phyloP scores from a whole-genome alignment of 92 coral and sea anemone genomes.

The Plumapathes pennacea region DNA sequence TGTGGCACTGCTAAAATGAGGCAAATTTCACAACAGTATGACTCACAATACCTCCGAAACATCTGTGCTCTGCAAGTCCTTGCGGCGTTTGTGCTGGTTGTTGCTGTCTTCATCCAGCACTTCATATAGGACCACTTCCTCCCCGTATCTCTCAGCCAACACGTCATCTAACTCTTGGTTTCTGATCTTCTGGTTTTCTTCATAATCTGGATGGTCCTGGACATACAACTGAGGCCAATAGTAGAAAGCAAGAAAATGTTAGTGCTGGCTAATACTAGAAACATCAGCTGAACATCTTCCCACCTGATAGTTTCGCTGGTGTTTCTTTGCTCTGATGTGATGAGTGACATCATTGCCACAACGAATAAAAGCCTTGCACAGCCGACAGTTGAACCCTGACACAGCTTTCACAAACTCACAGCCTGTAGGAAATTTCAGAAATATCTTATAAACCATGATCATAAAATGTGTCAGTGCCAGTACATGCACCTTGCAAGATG shows the following conservation, averaged over 20 bases:
- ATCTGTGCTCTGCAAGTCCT: slow-evolving; percentile 38
- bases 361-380: slow-evolving; percentile 79
- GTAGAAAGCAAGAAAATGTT: background rate
- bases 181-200: slow-evolving; percentile 62
- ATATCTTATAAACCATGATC: too few relatives aligned
- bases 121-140: slow-evolving; percentile 85
- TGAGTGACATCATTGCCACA: slow-evolving; percentile 79
- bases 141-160: slow-evolving; percentile 80
- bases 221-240: slow-evolving; percentile 53
- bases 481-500: too few relatives aligned
- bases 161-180: slow-evolving; percentile 81
- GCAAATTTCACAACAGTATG: too few relatives aligned
- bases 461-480: too few relatives aligned
- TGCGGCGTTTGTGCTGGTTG: slow-evolving; percentile 27
- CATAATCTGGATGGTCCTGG: slow-evolving; percentile 82
- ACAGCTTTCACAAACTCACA: slow-evolving; percentile 99
- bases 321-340: slow-evolving; percentile 84
- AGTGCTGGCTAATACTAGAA: too few relatives aligned
- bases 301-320: slow-evolving; percentile 82
- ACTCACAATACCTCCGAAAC: slow-evolving; percentile 41
- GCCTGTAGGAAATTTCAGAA: slow-evolving; percentile 50
- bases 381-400: slow-evolving; percentile 97
- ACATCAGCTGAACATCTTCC: background rate
- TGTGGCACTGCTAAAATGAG: too few relatives aligned
- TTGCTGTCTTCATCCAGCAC: slow-evolving; percentile 62